These are phyloP conservation scores for Gallinago nigripennis DNA, from an alignment of 2,797 vertebrate species.

Conservation along the genomic window DNA sequence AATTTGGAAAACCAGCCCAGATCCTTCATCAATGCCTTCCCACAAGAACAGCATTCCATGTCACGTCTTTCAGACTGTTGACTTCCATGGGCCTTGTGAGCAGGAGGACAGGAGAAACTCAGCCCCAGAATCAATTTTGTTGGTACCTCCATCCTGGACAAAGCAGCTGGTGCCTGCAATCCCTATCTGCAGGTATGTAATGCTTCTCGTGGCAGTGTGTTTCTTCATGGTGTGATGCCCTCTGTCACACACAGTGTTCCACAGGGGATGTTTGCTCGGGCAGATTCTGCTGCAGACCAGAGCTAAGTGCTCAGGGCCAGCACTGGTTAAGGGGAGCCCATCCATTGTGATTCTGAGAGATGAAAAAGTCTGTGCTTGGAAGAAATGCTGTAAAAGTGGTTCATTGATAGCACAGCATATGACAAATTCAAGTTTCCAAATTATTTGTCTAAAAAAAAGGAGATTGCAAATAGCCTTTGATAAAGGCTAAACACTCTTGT, in stretches of 20 bases:
- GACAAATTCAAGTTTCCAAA: background rate
- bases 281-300: background rate
- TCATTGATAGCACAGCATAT: background rate
- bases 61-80: constrained; percentile 82
- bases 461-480: background rate
- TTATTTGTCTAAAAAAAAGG: background rate
- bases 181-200: constrained; percentile 89
- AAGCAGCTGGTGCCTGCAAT: constrained; percentile 90
- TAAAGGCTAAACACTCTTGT: background rate
- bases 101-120: constrained; percentile 89
- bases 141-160: constrained; percentile 91
- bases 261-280: background rate
- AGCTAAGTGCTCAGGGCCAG: background rate
- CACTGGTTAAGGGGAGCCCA: background rate
- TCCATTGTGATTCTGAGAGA: background rate
- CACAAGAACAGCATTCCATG: constrained; percentile 81
- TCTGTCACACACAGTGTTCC: background rate
- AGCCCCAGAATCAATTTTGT: constrained; percentile 85
- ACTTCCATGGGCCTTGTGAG: constrained; percentile 87
- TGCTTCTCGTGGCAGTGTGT: background rate
- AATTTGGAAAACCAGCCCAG: constrained; percentile 90
- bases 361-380: background rate
- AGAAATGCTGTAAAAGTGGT: background rate
- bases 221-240: background rate
- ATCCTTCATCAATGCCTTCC: constrained; percentile 82